Evolutionary conservation across 2,888 invertebrate genomes (phyloP).

Genomic region (Zhuqinia jingwanae): DNA sequence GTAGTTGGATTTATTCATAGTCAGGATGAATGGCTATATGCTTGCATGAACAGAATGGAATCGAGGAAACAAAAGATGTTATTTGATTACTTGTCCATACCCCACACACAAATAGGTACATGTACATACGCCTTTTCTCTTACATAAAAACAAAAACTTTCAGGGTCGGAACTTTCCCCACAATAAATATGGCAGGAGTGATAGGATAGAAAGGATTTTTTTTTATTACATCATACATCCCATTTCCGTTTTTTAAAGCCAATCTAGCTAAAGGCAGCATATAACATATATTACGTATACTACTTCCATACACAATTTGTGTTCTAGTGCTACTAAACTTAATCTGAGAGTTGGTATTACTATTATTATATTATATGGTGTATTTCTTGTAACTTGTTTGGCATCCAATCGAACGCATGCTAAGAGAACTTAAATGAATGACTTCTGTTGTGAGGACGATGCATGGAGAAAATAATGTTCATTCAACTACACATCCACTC

Average conservation of each 20-base stretch:
- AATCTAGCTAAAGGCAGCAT: background rate
- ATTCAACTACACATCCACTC: background rate
- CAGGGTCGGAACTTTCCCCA: conserved; percentile 1
- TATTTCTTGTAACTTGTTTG: too few species aligned
- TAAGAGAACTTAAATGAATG: background rate
- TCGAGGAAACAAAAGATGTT: too few species aligned
- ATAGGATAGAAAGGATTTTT: background rate
- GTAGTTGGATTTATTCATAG: too few species aligned
- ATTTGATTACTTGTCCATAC: too few species aligned
- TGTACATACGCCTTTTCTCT: too few species aligned
- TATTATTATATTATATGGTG: too few species aligned
- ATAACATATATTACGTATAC: background rate
- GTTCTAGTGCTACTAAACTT: background rate
- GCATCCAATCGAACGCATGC: background rate
- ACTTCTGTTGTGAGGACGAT: background rate
- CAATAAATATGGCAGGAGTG: background rate
- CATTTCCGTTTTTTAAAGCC: background rate
- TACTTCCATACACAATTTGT: background rate
- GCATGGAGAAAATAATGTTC: background rate
- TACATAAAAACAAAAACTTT: background rate
- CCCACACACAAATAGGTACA: too few species aligned
- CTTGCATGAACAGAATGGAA: too few species aligned
- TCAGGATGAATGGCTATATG: too few species aligned
- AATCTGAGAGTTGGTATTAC: background rate
- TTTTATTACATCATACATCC: background rate